phyloP scores from a whole-genome alignment of 2,797 vertebrate genomes.

The Sebastes melanostomus region DNA sequence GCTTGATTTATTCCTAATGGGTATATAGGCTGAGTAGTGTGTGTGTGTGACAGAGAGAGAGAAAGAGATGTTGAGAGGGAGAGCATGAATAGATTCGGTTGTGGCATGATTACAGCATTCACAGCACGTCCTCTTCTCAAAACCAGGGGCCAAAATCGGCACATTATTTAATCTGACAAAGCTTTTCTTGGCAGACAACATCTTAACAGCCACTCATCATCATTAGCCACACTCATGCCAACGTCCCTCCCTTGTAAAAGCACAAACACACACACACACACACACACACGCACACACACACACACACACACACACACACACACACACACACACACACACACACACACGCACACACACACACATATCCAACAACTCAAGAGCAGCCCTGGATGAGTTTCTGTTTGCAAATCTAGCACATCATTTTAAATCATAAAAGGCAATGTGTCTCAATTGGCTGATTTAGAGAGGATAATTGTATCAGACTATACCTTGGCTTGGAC shows the following conservation, averaged over 20 bases:
- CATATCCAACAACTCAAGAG: not conserved
- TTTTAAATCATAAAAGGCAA: not conserved
- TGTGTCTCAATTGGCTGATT: not conserved
- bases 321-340: too few species aligned
- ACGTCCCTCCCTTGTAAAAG: not conserved
- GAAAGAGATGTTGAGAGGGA: not conserved
- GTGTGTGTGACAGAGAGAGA: not conserved
- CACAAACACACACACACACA: too few species aligned
- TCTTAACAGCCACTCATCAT: conserved; percentile 20
- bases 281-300: too few species aligned
- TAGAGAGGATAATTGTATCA: not conserved
- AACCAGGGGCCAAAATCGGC: conserved; percentile 6
- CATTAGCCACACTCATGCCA: not conserved
- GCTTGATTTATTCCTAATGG: not conserved
- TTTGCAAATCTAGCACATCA: not conserved
- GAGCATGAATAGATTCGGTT: not conserved
- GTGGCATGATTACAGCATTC: conserved; percentile 4
- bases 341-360: too few species aligned
- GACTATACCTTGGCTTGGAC: not conserved
- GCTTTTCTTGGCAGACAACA: conserved; percentile 23
- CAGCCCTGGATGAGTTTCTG: not conserved
- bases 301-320: too few species aligned
- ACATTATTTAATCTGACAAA: conserved; percentile 8
- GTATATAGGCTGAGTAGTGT: not conserved
- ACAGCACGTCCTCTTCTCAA: conserved; percentile 2